Conservation (phyloP, 2,797 vertebrate genomes). For the Gorsachius magnificus region DNA sequence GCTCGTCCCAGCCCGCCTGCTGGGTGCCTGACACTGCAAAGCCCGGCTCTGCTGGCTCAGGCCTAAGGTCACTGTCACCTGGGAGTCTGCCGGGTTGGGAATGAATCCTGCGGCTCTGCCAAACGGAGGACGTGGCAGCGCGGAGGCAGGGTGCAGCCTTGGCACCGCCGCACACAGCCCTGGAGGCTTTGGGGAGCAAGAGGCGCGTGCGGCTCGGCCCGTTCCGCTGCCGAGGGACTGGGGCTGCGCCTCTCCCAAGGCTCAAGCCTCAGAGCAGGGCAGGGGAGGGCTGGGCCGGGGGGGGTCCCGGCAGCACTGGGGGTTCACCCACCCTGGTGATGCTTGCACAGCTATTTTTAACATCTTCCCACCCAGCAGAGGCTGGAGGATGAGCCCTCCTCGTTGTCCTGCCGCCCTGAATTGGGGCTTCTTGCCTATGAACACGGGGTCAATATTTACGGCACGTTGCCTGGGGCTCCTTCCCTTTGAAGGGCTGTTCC, state of each 20-base stretch:
- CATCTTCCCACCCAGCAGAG: not conserved
- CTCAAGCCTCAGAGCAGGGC: rapidly evolving
- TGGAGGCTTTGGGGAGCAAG: not conserved
- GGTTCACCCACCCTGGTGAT: not conserved
- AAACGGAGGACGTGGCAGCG: not conserved
- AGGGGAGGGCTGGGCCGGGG: too few relatives aligned
- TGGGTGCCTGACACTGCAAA: rapidly evolving
- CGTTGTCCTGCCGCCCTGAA: not conserved
- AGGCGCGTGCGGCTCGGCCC: rapidly evolving
- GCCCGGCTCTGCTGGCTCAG: not conserved
- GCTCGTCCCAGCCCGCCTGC: rapidly evolving
- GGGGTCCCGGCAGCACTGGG: rapidly evolving
- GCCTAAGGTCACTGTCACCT: not conserved
- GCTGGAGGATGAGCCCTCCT: not conserved
- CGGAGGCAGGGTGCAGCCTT: not conserved
- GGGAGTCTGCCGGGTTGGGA: not conserved
- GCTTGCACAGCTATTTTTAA: not conserved
- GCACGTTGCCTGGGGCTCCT: rapidly evolving
- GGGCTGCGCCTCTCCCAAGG: not conserved
- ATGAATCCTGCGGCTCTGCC: not conserved
- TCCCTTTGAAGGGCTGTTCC: not conserved
- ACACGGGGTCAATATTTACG: not conserved
- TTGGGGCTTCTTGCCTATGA: too few relatives aligned
- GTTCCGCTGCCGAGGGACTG: not conserved
- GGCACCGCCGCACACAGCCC: rapidly evolving